Evolutionary conservation across 2,113 vertebrate genomes (phyloP), one percentile per base, ranked within the genome.

Genomic region (Hyaena hyaena): DNA sequence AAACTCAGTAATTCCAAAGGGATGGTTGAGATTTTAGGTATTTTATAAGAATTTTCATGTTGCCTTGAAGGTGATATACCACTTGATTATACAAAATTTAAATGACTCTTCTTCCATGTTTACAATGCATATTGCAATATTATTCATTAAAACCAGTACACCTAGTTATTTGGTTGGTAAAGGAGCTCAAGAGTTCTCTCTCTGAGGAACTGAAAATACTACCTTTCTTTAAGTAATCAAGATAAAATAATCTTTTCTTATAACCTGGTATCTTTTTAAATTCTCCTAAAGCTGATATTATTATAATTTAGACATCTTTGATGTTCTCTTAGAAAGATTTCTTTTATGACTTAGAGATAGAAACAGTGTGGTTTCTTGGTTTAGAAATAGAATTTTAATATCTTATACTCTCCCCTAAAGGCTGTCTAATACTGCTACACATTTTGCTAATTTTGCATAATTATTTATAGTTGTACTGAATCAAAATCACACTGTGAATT

Each of bases 361-460:
- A 84, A 97, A 81, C 65, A 71, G 17, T 96, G 33, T 96, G 33
- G 24, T 80, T 82, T 74, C 74, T 77, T 88, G 71, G 93, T 39
- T 95, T 91, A 94, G 31, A 93, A 45, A 93, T 28, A 91, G 61
- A 83, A 96, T 95, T 95, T 97, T 92, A 95, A 91, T 88, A 97
- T 85, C 81, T 96, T 61, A 86, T 96, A 48, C 17, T 92, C 45
- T 94, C 39, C 71, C 39, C 71, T 77, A 95, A 95, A 87, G 26
- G 12, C 9, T 68, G 5, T 74, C 24, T 79, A 55, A 68, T 93
- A 88, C 14, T 1, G 63, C 10, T 88, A 94, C 23, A 94, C 17
- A 93, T 65, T 79, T 91, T 86, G 23, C 15, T 90, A 58, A 82
- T 69, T 98, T 93, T 93, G 26, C 77, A 90, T 84, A 97, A 93